Evolutionary conservation across 1,140 invertebrate species (phyloP).

Genomic region (Anastrepha obliqua): DNA sequence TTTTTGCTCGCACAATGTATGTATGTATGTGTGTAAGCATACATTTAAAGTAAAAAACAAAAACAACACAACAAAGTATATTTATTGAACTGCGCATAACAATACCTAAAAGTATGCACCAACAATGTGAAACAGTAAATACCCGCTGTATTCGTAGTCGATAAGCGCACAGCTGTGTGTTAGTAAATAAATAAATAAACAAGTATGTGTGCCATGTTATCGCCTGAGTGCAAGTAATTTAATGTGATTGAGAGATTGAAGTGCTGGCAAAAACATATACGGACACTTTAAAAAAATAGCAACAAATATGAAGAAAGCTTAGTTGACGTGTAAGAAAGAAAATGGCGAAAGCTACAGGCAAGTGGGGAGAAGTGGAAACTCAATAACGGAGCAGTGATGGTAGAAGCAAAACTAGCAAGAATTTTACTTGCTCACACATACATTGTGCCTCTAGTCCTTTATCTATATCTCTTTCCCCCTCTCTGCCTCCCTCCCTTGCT

Average conservation of each 20-base stretch:
- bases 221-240: conserved; percentile 44
- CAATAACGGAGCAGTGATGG: not conserved
- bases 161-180: not conserved
- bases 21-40: not conserved
- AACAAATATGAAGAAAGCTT: conserved; percentile 39
- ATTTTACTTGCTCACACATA: not conserved
- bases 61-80: not conserved
- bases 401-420: not conserved
- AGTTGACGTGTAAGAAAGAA: not conserved
- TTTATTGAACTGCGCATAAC: conserved; percentile 21
- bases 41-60: too few relatives aligned
- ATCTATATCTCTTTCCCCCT: not conserved
- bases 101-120: conserved; percentile 40
- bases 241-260: conserved; percentile 52
- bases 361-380: not conserved
- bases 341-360: not conserved
- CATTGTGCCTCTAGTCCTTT: conserved; percentile 8
- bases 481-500: not conserved
- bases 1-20: not conserved
- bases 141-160: too few relatives aligned
- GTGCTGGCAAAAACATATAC: conserved; percentile 9
- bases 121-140: not conserved
- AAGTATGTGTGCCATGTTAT: not conserved
- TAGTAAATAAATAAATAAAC: conserved; percentile 18
- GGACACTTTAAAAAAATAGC: conserved; percentile 34